phyloP scores from a whole-genome alignment of 2,113 vertebrate genomes.

The Haemorhous mexicanus region DNA sequence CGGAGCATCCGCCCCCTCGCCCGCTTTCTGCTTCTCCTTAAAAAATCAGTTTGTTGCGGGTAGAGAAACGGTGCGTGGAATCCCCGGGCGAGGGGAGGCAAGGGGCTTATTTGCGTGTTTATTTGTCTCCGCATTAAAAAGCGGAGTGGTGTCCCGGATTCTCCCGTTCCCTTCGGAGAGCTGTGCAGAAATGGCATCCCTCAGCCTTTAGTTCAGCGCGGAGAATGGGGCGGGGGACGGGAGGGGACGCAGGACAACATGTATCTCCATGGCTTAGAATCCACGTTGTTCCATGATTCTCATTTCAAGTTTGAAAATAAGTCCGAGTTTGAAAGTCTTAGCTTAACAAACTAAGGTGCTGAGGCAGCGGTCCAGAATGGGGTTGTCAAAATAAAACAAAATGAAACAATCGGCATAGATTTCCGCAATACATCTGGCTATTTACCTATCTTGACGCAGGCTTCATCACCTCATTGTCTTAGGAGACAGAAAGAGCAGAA shows the following conservation, averaged over 20 bases:
- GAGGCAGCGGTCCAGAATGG: background rate
- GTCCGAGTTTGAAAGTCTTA: background rate
- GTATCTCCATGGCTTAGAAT: rapidly evolving
- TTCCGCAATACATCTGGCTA: background rate
- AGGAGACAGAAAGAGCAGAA: background rate
- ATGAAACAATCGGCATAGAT: background rate
- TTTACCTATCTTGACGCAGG: background rate
- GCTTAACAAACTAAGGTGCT: background rate
- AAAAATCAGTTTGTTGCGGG: rapidly evolving
- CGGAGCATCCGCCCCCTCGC: too few relatives aligned
- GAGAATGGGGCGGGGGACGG: background rate
- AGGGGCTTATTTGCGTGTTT: background rate
- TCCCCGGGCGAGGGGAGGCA: background rate
- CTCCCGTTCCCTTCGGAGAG: background rate
- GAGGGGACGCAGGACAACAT: rapidly evolving
- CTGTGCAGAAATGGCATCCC: background rate
- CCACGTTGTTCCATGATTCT: rapidly evolving
- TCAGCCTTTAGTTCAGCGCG: background rate
- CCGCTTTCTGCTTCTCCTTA: rapidly evolving
- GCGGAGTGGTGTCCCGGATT: background rate
- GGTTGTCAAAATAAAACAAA: background rate
- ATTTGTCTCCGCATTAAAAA: background rate
- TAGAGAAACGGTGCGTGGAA: background rate
- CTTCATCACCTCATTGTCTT: background rate
- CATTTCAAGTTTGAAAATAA: background rate